phyloP scores from a whole-genome alignment of 2,113 vertebrate species.

The Clarias batrachus region DNA sequence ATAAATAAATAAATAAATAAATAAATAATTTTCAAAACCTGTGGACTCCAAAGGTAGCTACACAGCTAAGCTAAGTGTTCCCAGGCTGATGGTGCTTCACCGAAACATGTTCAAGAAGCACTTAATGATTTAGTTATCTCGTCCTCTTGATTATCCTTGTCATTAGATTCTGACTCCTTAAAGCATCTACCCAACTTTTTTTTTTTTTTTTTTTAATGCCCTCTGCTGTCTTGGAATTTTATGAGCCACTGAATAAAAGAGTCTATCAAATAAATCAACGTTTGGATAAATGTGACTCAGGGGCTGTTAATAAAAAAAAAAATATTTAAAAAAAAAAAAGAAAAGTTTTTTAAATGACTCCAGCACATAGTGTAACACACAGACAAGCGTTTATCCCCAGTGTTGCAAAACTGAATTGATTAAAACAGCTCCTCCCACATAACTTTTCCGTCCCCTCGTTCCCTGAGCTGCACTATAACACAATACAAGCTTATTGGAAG shows the following conservation, averaged over 20 bases:
- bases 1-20: neutral
- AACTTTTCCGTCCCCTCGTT: neutral
- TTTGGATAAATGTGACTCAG: neutral
- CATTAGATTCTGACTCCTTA: neutral
- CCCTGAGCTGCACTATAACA: neutral
- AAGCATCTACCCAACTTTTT: neutral
- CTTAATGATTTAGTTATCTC: constrained; percentile 9
- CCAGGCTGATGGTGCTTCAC: neutral
- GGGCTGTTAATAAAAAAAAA: neutral
- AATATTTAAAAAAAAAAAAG: too few species aligned
- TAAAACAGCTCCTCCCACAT: neutral
- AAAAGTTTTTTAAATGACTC: neutral
- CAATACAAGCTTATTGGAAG: neutral
- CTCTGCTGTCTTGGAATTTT: neutral
- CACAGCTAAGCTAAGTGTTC: neutral
- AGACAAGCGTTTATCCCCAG: neutral
- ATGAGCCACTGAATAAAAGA: neutral
- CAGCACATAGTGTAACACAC: neutral
- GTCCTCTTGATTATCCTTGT: neutral
- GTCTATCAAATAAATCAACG: neutral
- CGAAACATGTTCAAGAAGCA: neutral
- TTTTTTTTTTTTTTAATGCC: neutral
- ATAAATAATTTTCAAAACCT: neutral
- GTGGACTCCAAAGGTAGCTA: too few species aligned
- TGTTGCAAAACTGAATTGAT: neutral